phyloP scores from a whole-genome alignment of 23 tunicate genomes.

The Corella eumyota region DNA sequence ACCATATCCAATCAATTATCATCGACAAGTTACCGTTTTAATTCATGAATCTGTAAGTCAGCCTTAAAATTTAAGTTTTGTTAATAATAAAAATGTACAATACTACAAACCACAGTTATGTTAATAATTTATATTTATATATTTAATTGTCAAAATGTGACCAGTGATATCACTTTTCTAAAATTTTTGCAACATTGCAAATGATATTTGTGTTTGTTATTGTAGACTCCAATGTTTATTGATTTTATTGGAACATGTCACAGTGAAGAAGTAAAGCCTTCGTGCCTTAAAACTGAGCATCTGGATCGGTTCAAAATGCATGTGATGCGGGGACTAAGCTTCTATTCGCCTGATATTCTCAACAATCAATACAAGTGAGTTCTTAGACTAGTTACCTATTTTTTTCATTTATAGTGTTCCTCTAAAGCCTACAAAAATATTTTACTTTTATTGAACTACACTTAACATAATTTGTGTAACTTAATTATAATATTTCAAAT shows the following conservation, averaged over 20 bases:
- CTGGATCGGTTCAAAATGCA: slow-evolving; percentile 39
- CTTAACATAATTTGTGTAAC: not conserved
- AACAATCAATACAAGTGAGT: slow-evolving; percentile 49
- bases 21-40: no score
- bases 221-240: slow-evolving; percentile 54
- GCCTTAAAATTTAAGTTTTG: no score
- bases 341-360: slow-evolving; percentile 53
- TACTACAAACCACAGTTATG: no score
- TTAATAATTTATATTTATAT: no score
- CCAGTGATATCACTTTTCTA: no score
- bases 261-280: slow-evolving; percentile 37
- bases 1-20: no score
- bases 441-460: not conserved
- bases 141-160: no score
- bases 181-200: no score
- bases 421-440: no score
- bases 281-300: slow-evolving; percentile 36
- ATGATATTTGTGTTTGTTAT: slow-evolving; percentile 2
- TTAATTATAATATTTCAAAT: not conserved
- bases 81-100: no score
- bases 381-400: not conserved
- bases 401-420: not conserved
- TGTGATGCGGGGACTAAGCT: slow-evolving; percentile 43
- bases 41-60: no score
- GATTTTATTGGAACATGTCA: slow-evolving; percentile 82